Conservation (phyloP, 2,113 vertebrate genomes). For the Pheucticus melanocephalus region DNA sequence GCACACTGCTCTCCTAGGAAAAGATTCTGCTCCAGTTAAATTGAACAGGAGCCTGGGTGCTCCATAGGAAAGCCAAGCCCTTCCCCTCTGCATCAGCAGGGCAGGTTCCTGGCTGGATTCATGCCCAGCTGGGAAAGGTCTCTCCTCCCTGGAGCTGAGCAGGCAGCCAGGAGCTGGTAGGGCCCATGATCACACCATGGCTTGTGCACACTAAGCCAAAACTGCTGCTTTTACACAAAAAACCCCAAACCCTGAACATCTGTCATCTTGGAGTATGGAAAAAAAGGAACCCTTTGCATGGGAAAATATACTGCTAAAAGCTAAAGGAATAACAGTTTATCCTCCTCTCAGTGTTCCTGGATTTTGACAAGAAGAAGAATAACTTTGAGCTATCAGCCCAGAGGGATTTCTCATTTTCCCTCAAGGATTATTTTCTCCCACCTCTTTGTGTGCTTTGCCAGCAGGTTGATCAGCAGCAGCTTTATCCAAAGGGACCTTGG, state of each 20-base stretch:
- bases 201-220: background rate
- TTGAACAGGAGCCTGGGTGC: background rate
- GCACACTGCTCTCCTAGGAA: background rate
- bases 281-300: background rate
- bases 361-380: background rate
- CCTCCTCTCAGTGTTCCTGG: background rate
- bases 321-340: background rate
- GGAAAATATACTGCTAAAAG: background rate
- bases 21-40: background rate
- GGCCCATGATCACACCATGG: background rate
- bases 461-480: background rate
- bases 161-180: background rate
- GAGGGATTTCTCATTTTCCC: background rate
- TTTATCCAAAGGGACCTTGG: background rate
- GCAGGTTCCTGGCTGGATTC: background rate
- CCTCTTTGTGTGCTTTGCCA: constrained; percentile 3
- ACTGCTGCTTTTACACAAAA: background rate
- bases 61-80: background rate
- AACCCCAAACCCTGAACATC: background rate
- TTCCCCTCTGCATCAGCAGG: background rate
- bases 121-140: background rate
- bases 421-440: background rate
- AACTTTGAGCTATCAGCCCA: background rate
- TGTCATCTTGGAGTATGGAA: background rate
- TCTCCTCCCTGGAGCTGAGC: background rate